These are phyloP conservation scores for Drosophila ezoana DNA, from an alignment of 2,888 invertebrate genomes.

Conservation along the genomic window DNA sequence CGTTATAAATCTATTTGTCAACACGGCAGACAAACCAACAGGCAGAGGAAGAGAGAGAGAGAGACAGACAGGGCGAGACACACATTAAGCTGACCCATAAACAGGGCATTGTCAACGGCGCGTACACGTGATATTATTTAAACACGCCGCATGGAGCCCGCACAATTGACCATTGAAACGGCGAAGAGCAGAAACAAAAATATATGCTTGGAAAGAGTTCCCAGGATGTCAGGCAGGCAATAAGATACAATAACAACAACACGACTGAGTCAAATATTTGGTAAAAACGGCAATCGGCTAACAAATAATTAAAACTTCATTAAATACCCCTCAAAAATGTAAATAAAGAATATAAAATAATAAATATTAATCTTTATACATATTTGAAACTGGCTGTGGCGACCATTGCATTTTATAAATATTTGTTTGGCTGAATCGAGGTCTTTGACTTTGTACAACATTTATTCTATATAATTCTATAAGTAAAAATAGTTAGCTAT, in stretches of 20 bases:
- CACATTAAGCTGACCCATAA: slow-evolving; percentile 43
- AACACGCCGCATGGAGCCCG: slow-evolving; percentile 44
- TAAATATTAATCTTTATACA: no score
- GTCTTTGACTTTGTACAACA: no score
- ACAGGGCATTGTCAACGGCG: slow-evolving; percentile 29
- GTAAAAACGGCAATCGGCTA: neutral
- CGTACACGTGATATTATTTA: slow-evolving; percentile 57
- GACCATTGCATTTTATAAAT: no score
- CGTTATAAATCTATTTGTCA: slow-evolving; percentile 51
- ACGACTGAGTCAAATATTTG: slow-evolving; percentile 10
- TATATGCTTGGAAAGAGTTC: slow-evolving; percentile 1
- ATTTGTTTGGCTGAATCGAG: no score
- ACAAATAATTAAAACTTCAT: neutral
- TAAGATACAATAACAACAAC: neutral
- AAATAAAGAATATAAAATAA: neutral
- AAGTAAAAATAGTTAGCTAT: no score
- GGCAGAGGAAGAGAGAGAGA: neutral
- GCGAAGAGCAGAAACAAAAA: slow-evolving; percentile 17
- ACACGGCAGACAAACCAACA: slow-evolving; percentile 12
- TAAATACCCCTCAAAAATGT: neutral
- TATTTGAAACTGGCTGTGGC: no score
- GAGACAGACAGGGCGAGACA: slow-evolving; percentile 10
- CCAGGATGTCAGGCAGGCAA: slow-evolving; percentile 12
- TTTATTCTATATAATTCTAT: no score
- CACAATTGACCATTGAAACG: slow-evolving; percentile 66